Base-by-base conservation (phyloP, 2,113 vertebrate species). In the Dromaius novaehollandiae region DNA sequence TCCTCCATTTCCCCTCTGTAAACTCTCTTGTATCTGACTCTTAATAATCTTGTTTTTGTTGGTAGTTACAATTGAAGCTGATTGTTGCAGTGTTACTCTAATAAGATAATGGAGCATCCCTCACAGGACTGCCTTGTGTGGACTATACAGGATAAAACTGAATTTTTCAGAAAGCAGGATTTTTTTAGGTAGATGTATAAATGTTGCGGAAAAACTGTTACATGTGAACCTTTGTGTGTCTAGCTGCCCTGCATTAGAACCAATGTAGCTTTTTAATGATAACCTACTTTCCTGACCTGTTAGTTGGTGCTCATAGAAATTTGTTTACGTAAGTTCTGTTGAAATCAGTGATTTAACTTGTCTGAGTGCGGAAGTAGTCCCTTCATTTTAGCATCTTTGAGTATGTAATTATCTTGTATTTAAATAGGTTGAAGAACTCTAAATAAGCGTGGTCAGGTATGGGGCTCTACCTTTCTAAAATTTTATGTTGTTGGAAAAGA, bases 11-110 rank as follows among this genome's bases (percentile, higher is more conserved):
- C 15, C 38, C 25, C n/a, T 38, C 11, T 70, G 44, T 11, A 5
- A n/a, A 24, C 70, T 68, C 40, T 32, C 15, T 28, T 65, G 40
- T 44, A 9, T 21, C n/a, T 38, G 70, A 53, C n/a, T 53, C n/a
- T 68, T 42, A 46, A 30, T 32, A 44, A 32, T 68, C 19, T 21
- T 46, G 40, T 14, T 8, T 36, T 84, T 93, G 81, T n/a, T 81
- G 58, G 74, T 89, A 50, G 92, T 68, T 53, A 85, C 60, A 50
- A 75, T 51, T 93, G 65, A 95, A 83, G 76, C 81, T 78, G 88
- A 66, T 88, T 64, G 77, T 82, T 86, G 26, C 56, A 70, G 65
- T 32, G 53, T 71, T 89, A 82, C 44, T 92, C 83, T 90, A 69
- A 58, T 15, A 36, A n/a, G 18, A 51, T 42, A 42, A 20, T 6